phyloP scores from a whole-genome alignment of 1,140 invertebrate genomes.

The Lysiphlebus fabarum region DNA sequence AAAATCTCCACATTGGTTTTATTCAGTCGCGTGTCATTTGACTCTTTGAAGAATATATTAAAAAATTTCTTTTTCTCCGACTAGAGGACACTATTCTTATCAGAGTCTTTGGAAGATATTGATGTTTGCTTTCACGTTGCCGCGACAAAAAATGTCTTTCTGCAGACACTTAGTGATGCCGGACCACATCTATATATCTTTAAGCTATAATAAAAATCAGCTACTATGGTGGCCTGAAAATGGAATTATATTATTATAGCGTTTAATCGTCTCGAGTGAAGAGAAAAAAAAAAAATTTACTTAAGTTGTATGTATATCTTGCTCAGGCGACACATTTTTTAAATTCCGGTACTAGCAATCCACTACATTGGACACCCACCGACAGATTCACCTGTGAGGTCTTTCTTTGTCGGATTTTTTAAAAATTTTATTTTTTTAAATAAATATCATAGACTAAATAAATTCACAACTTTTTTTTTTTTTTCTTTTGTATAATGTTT shows the following conservation, averaged over 20 bases:
- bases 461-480: too few relatives aligned
- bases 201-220: not conserved
- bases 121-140: conserved; percentile 20
- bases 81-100: too few relatives aligned
- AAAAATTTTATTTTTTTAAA: too few relatives aligned
- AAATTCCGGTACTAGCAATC: conserved; percentile 13
- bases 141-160: not conserved
- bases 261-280: conserved; percentile 15
- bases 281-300: not conserved
- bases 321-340: conserved; percentile 23
- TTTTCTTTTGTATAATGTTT: too few relatives aligned
- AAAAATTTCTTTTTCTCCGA: too few relatives aligned
- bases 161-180: conserved; percentile 1
- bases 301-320: conserved; percentile 12
- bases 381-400: conserved; percentile 15
- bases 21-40: too few relatives aligned
- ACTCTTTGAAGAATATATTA: too few relatives aligned
- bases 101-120: conserved; percentile 4
- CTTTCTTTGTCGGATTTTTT: conserved; percentile 6
- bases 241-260: conserved; percentile 11
- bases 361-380: conserved; percentile 3
- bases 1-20: too few relatives aligned
- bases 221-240: not conserved
- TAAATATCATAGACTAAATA: too few relatives aligned
- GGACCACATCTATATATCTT: not conserved